Evolutionary conservation across 2,113 vertebrate species (phyloP), one percentile per base, ranked within the genome.

Genomic region (Zosterops lateralis): DNA sequence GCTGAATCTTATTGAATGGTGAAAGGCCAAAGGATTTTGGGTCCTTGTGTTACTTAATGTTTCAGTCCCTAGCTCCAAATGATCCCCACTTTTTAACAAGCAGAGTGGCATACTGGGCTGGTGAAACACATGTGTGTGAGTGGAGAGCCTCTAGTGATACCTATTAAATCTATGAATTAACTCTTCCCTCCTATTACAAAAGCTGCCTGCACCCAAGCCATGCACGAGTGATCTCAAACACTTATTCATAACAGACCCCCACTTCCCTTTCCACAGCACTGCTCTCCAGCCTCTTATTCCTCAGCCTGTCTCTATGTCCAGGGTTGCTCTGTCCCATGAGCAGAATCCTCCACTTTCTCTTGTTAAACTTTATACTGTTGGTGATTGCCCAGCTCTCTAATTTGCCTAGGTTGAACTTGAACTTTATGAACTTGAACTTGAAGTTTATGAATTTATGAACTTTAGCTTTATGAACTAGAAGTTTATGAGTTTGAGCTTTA

Each of bases 141-240:
- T 57, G 17, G 28, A 57, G 17, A 57, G 10, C 8, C 22, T 67
- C 51, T 38, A 38, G 51, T 32, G 36, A 38, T 10, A 38, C 12
- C 22, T 67, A 13, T 21, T 20, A 38, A 80, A 57, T 38, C 21
- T 47, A 22, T 47, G 62, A 80, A 57, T 16, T 17, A 47, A 3
- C 4, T 56, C 62, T 66, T 56, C 40, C 40, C 3, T 24, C 25
- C 12, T 15, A 9, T 32, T 16, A 20, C 10, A 67, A 80, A 56
- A 38, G 19, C 20, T 0, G 0, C 7, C 50, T 36, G 20, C 8
- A 36, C 25, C 40, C 26, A 66, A 36, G 50, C 5, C 7, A 3
- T 45, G 26, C 16, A 25, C 32, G 16, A 38, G 6, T 16, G 34
- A 57, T 38, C 42, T 57, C n/a, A 38, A 56, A 25, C 15, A 31